Evolutionary conservation across 1,140 invertebrate genomes (phyloP).

Genomic region (Camponotus floridanus): DNA sequence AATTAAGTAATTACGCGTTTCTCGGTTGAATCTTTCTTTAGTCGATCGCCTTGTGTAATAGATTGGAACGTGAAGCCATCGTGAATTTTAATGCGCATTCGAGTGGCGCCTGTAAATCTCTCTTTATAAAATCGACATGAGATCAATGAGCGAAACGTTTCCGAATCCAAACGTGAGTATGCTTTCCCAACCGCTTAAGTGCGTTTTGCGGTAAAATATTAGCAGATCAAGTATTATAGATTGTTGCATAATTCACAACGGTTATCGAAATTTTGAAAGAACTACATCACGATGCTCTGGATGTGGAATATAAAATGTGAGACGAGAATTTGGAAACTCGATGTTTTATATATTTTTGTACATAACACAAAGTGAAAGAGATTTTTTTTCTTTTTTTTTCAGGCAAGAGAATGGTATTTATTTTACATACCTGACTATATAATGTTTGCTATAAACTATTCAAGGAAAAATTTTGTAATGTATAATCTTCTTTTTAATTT

Average conservation of each 20-base stretch:
- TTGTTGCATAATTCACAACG: slow-evolving; percentile 38
- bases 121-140: not conserved
- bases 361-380: not conserved
- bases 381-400: not conserved
- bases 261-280: slow-evolving; percentile 21
- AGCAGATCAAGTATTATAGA: not conserved
- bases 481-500: not conserved
- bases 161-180: not conserved
- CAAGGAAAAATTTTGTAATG: not conserved
- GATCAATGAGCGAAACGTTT: slow-evolving; percentile 5
- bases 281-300: not conserved
- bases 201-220: not conserved
- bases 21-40: slow-evolving; percentile 7
- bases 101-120: slow-evolving; percentile 29
- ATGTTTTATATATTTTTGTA: not conserved
- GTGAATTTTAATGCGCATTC: slow-evolving; percentile 10
- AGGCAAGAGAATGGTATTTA: not conserved
- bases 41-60: not conserved
- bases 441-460: not conserved
- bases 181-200: slow-evolving; percentile 11
- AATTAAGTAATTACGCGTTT: not conserved
- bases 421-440: not conserved
- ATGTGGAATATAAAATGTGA: not conserved
- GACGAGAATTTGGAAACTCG: not conserved
- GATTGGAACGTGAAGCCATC: not conserved